Base-by-base conservation (phyloP, 2,113 vertebrate genomes). In the Ctenomys sociabilis region DNA sequence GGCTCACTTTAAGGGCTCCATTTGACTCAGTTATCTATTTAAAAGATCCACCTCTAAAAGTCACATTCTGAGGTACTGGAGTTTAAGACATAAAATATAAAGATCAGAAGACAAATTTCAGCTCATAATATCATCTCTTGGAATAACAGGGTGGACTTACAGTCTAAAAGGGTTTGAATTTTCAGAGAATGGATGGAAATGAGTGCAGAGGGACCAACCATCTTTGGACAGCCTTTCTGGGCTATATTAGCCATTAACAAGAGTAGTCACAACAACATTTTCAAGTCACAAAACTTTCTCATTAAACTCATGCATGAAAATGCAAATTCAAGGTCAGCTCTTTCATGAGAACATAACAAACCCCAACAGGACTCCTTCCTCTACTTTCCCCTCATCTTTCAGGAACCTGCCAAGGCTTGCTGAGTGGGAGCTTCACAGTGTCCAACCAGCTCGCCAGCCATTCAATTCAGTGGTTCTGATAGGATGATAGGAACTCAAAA, bases 341-440 rank as follows among this genome's bases (percentile, higher is more conserved):
- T 54, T 37, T 54, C 59, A 0, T 78, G 92, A 93, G 45, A 96
- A n/a, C 45, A 84, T 4, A 72, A 61, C 30, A 87, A 43, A 52
- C 80, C 35, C 78, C 80, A 52, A n/a, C 49, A 63, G 89, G 66
- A 68, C 52, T 13, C 21, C 11, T 57, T 81, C 37, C 30, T 45
- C 64, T 66, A 4, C n/a, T 87, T 70, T 59, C 84, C 73, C 19
- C 66, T 80, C 83, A 54, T 91, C 93, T 88, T 93, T 94, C 52
- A 96, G 70, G 54, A 77, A 59, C 6, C 40, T 82, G 68, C 91
- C 91, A 94, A 95, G 52, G 24, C 82, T 77, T 68, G 32, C 73
- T 81, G 87, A 87, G 93, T 95, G 93, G 95, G 91, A 81, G 43
- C 37, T 92, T 61, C 64, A 92, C 35, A 70, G 86, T 35, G 3